Percentiles rank a stretch among this genome's conserved stretches.
Evolutionary conservation across 2,888 invertebrate genomes (phyloP).

Genomic region (Pantelozetes paolii): DNA sequence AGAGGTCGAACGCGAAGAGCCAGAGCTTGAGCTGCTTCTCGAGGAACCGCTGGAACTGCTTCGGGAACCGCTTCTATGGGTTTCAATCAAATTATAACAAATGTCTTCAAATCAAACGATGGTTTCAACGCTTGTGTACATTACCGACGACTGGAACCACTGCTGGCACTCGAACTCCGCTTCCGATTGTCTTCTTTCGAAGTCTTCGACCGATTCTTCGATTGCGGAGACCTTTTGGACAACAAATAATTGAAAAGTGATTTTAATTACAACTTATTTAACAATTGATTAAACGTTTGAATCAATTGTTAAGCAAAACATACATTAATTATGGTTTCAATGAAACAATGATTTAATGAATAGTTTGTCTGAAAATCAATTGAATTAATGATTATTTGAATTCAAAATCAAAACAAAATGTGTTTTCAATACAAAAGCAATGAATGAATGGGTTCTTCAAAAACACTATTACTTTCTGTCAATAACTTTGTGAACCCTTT

Average conservation of each 20-base stretch:
- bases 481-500: too few relatives aligned
- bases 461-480: too few relatives aligned
- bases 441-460: too few relatives aligned
- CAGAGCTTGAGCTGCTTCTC: conserved; percentile 37
- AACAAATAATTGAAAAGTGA: neutral
- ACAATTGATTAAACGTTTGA: too few relatives aligned
- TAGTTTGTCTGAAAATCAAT: neutral
- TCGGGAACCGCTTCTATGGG: conserved; percentile 34
- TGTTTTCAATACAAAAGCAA: neutral
- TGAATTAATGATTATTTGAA: too few relatives aligned
- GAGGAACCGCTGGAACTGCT: conserved; percentile 30
- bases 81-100: neutral
- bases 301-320: neutral
- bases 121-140: neutral
- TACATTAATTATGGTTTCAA: neutral
- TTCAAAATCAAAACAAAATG: too few relatives aligned
- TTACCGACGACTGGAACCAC: conserved; percentile 20
- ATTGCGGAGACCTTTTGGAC: conserved; percentile 10
- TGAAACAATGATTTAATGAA: neutral
- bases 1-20: conserved; percentile 43
- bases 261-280: too few relatives aligned
- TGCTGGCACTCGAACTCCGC: conserved; percentile 18
- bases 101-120: neutral
- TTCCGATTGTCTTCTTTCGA: conserved; percentile 11
- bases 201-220: neutral